Base-by-base conservation (phyloP, 2,888 invertebrate genomes). In the Vannuccia rotundouncinata region DNA sequence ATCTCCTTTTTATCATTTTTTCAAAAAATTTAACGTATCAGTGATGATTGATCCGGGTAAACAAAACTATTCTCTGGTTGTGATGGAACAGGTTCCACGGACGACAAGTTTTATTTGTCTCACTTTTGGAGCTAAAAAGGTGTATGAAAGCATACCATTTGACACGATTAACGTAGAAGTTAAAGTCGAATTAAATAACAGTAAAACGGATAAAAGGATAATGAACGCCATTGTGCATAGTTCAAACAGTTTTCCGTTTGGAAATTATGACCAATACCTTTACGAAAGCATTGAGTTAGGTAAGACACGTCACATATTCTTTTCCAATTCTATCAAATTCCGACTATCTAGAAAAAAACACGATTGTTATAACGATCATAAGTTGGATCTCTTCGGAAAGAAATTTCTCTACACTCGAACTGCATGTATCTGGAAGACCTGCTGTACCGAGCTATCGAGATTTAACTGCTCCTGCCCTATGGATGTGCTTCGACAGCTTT, bases 401-500 rank as follows among this genome's bases (percentile, higher is more conserved):
- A 59, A 59, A 1, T 78, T 59, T 25, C 28, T 30, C 25, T 78
- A 78, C 60, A 25, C 60, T n/a, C 78, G 66, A 2, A 30, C 59
- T 5, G 78, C 28, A 1, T 78, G 78, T 25, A 28, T 59, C 17
- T 78, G 78, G 78, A 59, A 78, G 28, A 78, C 66, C 22, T 78
- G 78, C 30, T 78, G 78, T 59, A 27, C 22, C 2, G 22, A 28
- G 17, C 22, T 1, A 29, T 25, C n/a, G 27, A 60, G 1, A 10
- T 78, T 59, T 29, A 78, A 78, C 27, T 78, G 78, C 60, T 59
- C 66, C 28, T 78, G 78, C 60, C 27, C 60, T 1, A 78, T 78
- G n/a, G 78, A 78, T 29, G 28, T 78, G n/a, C 60, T 78, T 17
- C 27, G 60, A 59, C 59, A 27, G 66, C 27, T 1, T 2, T 59